Evolutionary conservation across 1,140 invertebrate genomes (phyloP).

Genomic region (Drosophila persimilis): DNA sequence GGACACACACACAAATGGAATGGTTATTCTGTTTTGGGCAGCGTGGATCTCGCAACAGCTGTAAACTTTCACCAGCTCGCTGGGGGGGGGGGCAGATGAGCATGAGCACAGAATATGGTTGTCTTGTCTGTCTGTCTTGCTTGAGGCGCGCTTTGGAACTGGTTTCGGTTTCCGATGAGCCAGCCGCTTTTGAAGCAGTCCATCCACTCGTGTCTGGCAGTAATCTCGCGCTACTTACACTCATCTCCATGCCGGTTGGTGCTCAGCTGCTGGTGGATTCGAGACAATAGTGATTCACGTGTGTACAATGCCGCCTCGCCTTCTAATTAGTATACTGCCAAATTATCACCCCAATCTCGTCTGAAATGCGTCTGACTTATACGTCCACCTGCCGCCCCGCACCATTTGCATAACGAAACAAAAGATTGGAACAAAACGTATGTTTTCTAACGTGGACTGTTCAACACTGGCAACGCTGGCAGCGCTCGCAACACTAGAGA

Average conservation of each 20-base stretch:
- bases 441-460: slow-evolving; percentile 14
- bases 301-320: slow-evolving; percentile 41
- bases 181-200: slow-evolving; percentile 14
- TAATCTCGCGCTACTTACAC: slow-evolving; percentile 66
- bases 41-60: slow-evolving; percentile 50
- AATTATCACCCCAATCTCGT: slow-evolving; percentile 62
- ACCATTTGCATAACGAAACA: slow-evolving; percentile 55
- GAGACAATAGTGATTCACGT: slow-evolving; percentile 59
- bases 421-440: neutral
- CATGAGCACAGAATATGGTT: slow-evolving; percentile 17
- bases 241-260: slow-evolving; percentile 71
- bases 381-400: neutral
- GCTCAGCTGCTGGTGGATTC: slow-evolving; percentile 24
- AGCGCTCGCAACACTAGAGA: slow-evolving; percentile 19
- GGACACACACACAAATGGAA: too few species aligned
- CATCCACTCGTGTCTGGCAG: slow-evolving; percentile 39
- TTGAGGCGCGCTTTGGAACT: slow-evolving; percentile 62
- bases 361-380: too few species aligned
- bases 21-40: too few species aligned
- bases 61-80: slow-evolving; percentile 68
- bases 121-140: slow-evolving; percentile 25
- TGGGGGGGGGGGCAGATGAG: slow-evolving; percentile 6
- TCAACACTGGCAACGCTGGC: slow-evolving; percentile 32
- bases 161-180: slow-evolving; percentile 52
- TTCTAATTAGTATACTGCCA: slow-evolving; percentile 61